Base-by-base conservation (phyloP, 2,888 invertebrate genomes). In the Nowickia ferox region DNA sequence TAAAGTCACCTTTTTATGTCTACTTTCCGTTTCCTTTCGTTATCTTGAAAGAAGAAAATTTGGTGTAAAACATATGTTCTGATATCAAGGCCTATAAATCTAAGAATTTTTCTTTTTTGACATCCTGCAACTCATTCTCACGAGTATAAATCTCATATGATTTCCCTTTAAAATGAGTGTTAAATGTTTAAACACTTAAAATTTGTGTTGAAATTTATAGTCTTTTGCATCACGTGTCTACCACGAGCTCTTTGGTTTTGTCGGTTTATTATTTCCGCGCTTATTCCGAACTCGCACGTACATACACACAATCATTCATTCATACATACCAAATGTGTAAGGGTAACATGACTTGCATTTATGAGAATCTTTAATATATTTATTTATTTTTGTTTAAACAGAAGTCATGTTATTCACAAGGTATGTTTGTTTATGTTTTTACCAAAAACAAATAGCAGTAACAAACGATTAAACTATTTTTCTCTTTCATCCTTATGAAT, bases 191-290 rank as follows among this genome's bases (percentile, higher is more conserved):
- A 91, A 89, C 69, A 91, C 88, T 91, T 89, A 89, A 91, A 90
- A 88, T 87, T 88, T 88, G 87, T 85, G 57, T 76, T 87, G 89
- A 91, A 92, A 93, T 93, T 93, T 93, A 93, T 92, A 90, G 90
- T 87, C 90, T 84, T 88, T 83, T 89, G 90, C 91, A 91, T 93
- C 93, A 93, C 93, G 93, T 93, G 93, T 91, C 93, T 91, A 91
- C 92, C 92, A 92, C 92, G 91, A 92, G 92, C 89, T 90, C 88
- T 90, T 55, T 44, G 19, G 15, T 72, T 68, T 77, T 71, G 69
- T 65, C 53, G 87, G 80, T 87, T 84, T 89, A 89, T 90, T 89
- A 88, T 88, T 89, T 89, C 89, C 90, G 89, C 82, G 75, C 85
- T 68, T 85, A 79, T 86, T 81, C 83, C 57, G 61, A 72, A 40